Evolutionary conservation across 2,113 vertebrate genomes (phyloP).

Genomic region (Pteropus alecto): DNA sequence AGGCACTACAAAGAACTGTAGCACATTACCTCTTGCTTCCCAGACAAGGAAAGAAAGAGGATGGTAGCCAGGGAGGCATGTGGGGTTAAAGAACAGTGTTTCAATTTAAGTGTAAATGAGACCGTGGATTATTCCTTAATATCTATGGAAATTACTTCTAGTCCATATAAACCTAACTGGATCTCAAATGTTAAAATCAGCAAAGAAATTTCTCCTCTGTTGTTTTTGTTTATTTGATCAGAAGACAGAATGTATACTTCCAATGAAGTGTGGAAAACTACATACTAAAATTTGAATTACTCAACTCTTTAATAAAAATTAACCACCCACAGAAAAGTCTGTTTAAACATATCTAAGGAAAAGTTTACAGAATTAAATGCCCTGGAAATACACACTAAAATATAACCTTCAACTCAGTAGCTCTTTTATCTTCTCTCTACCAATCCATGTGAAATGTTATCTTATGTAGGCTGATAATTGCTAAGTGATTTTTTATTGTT

Average conservation of each 20-base stretch:
- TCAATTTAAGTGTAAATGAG: neutral
- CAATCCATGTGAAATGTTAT: conserved; percentile 30
- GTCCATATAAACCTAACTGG: neutral
- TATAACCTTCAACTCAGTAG: neutral
- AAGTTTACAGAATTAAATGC: conserved; percentile 11
- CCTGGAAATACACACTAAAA: neutral
- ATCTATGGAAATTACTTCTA: neutral
- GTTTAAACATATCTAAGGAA: neutral
- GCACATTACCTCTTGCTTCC: neutral
- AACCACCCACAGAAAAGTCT: neutral
- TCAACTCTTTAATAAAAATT: conserved; percentile 16
- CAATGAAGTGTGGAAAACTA: neutral
- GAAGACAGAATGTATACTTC: neutral
- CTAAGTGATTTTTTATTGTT: conserved; percentile 57
- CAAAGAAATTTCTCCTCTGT: neutral
- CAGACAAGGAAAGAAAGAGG: neutral
- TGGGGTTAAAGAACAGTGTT: neutral
- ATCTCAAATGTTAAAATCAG: neutral
- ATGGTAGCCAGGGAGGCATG: neutral
- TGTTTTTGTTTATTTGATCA: neutral
- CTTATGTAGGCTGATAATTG: conserved; percentile 11
- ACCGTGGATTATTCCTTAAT: neutral
- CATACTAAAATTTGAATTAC: neutral
- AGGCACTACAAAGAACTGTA: neutral
- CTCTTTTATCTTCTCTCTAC: neutral